Conservation (phyloP, 2,797 vertebrate genomes). For the Enteromius mattozi region DNA sequence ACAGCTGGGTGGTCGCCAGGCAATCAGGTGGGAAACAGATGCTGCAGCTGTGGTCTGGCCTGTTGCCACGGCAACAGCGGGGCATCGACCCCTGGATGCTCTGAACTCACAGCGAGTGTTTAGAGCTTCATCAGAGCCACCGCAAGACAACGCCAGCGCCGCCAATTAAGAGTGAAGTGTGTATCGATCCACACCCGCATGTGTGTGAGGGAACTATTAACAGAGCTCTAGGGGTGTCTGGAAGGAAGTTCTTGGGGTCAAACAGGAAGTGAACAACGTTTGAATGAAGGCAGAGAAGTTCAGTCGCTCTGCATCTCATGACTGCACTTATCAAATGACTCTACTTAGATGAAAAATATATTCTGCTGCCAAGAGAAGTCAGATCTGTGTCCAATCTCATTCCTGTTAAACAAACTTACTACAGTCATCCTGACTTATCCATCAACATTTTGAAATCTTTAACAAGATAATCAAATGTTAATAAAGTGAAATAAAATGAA, state of each 20-base stretch:
- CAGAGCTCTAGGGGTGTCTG: constrained; percentile 69
- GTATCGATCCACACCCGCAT: constrained; percentile 39
- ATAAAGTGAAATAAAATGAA: background rate
- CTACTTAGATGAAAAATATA: background rate
- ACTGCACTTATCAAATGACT: background rate
- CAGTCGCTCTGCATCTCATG: background rate
- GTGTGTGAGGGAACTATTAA: constrained; percentile 43
- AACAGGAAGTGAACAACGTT: constrained; percentile 53
- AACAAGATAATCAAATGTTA: background rate
- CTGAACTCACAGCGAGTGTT: constrained; percentile 52
- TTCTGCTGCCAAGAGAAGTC: background rate
- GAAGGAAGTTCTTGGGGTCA: constrained; percentile 47
- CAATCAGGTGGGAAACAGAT: constrained; percentile 64
- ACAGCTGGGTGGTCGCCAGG: constrained; percentile 63
- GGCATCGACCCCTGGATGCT: constrained; percentile 53
- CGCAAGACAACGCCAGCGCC: constrained; percentile 42
- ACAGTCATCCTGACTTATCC: background rate
- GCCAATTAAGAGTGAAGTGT: constrained; percentile 57
- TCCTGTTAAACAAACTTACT: background rate
- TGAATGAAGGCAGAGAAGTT: constrained; percentile 44
- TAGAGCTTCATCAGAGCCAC: constrained; percentile 45
- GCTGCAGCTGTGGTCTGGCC: constrained; percentile 57
- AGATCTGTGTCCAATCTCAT: background rate
- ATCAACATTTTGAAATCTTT: background rate
- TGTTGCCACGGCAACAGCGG: constrained; percentile 60